Evolutionary conservation across 2,797 vertebrate genomes (phyloP).

Genomic region (Sebastes itinus): DNA sequence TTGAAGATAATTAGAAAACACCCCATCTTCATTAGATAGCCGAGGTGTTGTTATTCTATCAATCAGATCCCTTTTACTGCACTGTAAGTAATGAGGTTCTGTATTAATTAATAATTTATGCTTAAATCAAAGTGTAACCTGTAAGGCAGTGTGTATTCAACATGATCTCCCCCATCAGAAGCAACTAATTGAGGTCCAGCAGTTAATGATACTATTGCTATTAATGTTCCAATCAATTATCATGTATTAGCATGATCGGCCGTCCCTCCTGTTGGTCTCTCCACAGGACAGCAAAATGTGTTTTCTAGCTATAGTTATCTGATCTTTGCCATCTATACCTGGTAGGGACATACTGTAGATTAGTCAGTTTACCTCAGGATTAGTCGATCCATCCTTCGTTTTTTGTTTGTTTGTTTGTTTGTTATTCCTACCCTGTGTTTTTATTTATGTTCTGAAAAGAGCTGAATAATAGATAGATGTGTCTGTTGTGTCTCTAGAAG

Average conservation of each 20-base stretch:
- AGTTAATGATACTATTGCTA: not conserved
- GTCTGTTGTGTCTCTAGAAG: constrained; percentile 14
- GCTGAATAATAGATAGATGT: constrained; percentile 56
- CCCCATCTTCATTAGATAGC: not conserved
- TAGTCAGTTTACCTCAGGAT: not conserved
- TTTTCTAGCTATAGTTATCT: not conserved
- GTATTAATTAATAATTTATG: not conserved
- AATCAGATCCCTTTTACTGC: not conserved
- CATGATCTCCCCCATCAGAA: not conserved
- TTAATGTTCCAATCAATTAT: not conserved
- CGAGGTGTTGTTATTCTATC: constrained; percentile 9
- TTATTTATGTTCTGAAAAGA: constrained; percentile 4
- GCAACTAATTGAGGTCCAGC: not conserved
- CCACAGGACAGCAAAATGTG: no score
- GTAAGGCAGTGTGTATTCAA: not conserved
- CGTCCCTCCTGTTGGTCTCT: no score
- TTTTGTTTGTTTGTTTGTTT: not conserved
- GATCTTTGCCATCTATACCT: not conserved
- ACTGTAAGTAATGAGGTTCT: constrained; percentile 1
- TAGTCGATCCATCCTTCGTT: not conserved
- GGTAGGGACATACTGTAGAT: not conserved
- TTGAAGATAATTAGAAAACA: constrained; percentile 37
- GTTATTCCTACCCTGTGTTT: not conserved
- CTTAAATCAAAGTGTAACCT: constrained; percentile 10
- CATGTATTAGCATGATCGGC: not conserved